A percentile compares a stretch with the other conserved stretches of the same genome.
These are phyloP conservation scores for Leptopilina myrica DNA, from an alignment of 2,888 invertebrate genomes.

Conservation along the genomic window DNA sequence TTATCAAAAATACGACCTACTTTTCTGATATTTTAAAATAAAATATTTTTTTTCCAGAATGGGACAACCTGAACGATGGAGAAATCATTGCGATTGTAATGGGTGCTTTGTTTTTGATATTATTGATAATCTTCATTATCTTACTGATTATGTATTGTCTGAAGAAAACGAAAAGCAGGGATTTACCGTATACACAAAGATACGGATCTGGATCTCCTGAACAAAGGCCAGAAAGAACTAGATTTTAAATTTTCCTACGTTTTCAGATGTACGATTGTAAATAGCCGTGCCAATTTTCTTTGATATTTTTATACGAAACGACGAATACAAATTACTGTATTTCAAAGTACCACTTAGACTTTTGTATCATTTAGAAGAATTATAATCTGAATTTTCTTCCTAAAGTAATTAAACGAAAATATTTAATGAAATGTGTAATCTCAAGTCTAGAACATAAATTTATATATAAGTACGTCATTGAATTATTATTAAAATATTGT, in stretches of 20 bases:
- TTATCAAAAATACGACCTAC: background rate
- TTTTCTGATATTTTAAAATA: background rate
- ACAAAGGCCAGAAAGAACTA: conserved; percentile 62
- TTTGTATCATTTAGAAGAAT: too few species aligned
- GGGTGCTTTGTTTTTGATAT: conserved; percentile 81
- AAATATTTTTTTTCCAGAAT: conserved; percentile 78
- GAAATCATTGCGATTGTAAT: conserved; percentile 85
- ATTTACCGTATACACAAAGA: conserved; percentile 79
- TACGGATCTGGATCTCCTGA: conserved; percentile 70
- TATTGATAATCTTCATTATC: conserved; percentile 80
- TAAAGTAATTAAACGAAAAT: too few species aligned
- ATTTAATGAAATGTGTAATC: too few species aligned
- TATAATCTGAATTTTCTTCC: too few species aligned
- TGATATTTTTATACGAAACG: background rate
- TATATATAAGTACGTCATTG: too few species aligned
- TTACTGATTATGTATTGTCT: conserved; percentile 81
- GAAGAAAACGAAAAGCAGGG: conserved; percentile 79
- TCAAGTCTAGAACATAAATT: too few species aligned
- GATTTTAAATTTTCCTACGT: conserved; percentile 44
- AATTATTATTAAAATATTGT: too few species aligned
- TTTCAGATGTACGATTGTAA: background rate
- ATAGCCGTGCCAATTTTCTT: background rate
- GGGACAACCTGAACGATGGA: conserved; percentile 76
- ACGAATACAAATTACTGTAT: too few species aligned
- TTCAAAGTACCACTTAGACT: too few species aligned